These are phyloP conservation scores for Potamilus streckersoni DNA, from an alignment of 1,140 invertebrate genomes.

Conservation along the genomic window DNA sequence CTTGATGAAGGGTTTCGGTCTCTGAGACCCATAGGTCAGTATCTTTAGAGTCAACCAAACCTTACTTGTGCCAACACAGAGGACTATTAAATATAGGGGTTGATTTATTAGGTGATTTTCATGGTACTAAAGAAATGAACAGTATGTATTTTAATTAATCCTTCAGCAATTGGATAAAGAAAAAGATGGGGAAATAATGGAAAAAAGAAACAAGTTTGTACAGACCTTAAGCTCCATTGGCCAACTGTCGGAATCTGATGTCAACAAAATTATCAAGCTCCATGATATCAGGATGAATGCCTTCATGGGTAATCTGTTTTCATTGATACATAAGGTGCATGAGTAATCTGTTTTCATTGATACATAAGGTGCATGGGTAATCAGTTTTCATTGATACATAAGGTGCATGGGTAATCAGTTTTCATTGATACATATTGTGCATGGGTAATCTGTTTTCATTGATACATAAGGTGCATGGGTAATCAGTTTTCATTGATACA, in stretches of 20 bases:
- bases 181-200: conserved; percentile 32
- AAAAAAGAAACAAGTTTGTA: conserved; percentile 32
- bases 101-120: background rate
- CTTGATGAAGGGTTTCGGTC: no score
- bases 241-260: conserved; percentile 31
- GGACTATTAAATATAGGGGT: no score
- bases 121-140: background rate
- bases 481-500: no score
- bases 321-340: background rate
- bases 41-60: background rate
- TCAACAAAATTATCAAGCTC: conserved; percentile 41
- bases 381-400: no score
- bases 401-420: background rate
- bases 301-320: conserved; percentile 33
- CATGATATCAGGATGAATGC: conserved; percentile 46
- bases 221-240: conserved; percentile 21
- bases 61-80: no score
- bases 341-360: background rate
- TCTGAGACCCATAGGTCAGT: background rate
- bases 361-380: no score
- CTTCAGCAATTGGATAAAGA: conserved; percentile 24
- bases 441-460: background rate
- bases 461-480: no score
- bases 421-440: background rate
- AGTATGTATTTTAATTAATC: background rate